Percentiles rank a stretch among this genome's conserved stretches.
These are phyloP conservation scores for Dermochelys coriacea DNA, from an alignment of 2,797 vertebrate genomes.

Conservation along the genomic window DNA sequence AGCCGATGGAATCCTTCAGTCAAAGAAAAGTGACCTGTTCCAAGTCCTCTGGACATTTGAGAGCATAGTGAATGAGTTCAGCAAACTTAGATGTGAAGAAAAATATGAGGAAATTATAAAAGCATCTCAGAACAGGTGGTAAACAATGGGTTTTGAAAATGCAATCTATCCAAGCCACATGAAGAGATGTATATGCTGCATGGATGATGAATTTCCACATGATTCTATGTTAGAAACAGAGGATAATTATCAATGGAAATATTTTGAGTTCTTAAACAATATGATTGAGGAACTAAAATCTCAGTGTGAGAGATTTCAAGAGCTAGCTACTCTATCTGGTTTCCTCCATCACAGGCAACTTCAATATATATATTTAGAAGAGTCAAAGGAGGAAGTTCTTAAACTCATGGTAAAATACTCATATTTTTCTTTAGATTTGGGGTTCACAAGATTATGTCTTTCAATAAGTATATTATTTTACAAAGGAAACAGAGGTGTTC, in stretches of 20 bases:
- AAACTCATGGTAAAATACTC: not conserved
- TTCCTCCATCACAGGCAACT: not conserved
- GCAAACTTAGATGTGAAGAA: not conserved
- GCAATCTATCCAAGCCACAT: not conserved
- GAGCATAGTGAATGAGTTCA: not conserved
- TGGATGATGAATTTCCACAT: not conserved
- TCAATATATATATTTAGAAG: not conserved
- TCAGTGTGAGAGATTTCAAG: not conserved
- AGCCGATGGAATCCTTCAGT: not conserved
- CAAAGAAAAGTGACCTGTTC: not conserved
- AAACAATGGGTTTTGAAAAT: not conserved
- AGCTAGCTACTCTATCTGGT: not conserved
- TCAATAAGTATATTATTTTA: not conserved
- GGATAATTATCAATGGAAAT: not conserved
- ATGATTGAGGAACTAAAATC: not conserved
- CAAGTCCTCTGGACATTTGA: not conserved
- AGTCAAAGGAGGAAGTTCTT: not conserved
- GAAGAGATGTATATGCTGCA: not conserved
- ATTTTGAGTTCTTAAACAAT: not conserved
- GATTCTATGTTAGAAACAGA: not conserved
- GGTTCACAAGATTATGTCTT: not conserved
- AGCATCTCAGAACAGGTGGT: not conserved
- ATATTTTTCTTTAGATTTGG: not conserved
- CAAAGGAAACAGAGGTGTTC: not conserved
- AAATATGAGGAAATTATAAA: not conserved